Percentiles rank a stretch among this genome's conserved stretches.
Conservation (phyloP, 2,113 vertebrate species). For the Python bivittatus region DNA sequence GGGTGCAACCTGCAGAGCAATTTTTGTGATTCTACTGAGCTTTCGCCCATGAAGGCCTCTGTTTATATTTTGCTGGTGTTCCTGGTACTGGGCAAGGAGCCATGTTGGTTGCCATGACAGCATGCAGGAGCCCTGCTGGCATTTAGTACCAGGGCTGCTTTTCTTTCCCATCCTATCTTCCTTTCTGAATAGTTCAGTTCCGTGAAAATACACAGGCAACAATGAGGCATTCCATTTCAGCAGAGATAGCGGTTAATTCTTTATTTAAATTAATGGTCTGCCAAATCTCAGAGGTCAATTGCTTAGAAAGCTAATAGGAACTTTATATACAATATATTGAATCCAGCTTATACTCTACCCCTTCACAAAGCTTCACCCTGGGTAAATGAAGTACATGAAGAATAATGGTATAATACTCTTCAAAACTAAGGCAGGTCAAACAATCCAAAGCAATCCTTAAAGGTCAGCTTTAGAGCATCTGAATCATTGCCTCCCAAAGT, state of each 20-base stretch:
- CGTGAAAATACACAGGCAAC: background rate
- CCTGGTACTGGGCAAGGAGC: slow-evolving; percentile 19
- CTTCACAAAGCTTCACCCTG: background rate
- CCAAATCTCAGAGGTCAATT: background rate
- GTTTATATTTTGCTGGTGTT: slow-evolving; percentile 25
- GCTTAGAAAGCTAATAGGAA: background rate
- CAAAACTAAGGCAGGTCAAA: background rate
- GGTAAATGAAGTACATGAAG: background rate
- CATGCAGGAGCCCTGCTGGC: slow-evolving; percentile 21
- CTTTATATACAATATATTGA: background rate
- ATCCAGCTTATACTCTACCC: background rate
- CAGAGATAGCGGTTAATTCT: background rate
- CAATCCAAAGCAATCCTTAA: background rate
- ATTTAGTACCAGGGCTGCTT: slow-evolving; percentile 14
- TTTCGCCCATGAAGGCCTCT: slow-evolving; percentile 9
- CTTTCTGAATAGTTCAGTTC: slow-evolving; percentile 10
- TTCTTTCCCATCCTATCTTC: background rate
- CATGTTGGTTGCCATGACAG: slow-evolving; percentile 30
- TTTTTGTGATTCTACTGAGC: background rate
- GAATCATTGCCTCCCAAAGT: background rate
- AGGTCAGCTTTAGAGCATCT: background rate
- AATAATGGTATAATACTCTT: background rate
- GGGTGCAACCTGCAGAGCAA: background rate
- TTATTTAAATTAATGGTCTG: background rate
- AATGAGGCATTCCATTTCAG: background rate